These are phyloP conservation scores for Drosophila neotestacea DNA, from an alignment of 2,888 invertebrate genomes.

Conservation along the genomic window DNA sequence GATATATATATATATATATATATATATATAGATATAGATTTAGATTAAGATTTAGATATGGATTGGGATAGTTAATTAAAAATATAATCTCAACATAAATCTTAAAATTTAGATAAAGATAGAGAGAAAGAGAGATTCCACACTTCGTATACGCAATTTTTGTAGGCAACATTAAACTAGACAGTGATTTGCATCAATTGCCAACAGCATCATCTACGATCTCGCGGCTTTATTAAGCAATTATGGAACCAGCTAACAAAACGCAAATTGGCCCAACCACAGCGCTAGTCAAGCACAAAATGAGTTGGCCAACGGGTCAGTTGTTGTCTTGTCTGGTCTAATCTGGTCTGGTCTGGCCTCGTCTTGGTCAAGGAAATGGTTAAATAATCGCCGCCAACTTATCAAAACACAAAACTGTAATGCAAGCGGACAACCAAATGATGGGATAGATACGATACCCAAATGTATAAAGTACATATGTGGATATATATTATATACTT, in stretches of 20 bases:
- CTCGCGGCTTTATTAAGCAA: constrained; percentile 72
- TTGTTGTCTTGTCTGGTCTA: constrained; percentile 22
- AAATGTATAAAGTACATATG: constrained; percentile 14
- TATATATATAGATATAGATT: too few relatives aligned
- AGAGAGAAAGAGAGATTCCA: not conserved
- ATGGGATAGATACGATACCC: constrained; percentile 40
- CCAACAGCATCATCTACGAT: constrained; percentile 46
- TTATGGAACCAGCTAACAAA: constrained; percentile 52
- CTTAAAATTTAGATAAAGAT: not conserved
- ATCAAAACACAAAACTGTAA: constrained; percentile 75
- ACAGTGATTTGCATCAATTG: constrained; percentile 33
- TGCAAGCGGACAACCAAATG: constrained; percentile 60
- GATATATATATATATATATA: too few relatives aligned
- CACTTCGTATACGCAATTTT: constrained; percentile 40
- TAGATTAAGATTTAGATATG: too few relatives aligned
- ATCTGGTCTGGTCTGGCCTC: constrained; percentile 3
- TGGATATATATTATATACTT: not conserved
- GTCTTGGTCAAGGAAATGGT: constrained; percentile 65
- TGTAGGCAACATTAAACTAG: constrained; percentile 25
- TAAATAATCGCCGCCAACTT: constrained; percentile 78
- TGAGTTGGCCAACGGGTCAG: constrained; percentile 43
- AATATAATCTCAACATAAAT: too few relatives aligned
- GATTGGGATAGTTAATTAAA: too few relatives aligned
- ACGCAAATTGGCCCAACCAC: constrained; percentile 64
- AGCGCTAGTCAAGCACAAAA: constrained; percentile 41